Percentiles rank a stretch among this genome's conserved stretches.
Evolutionary conservation across 2,888 invertebrate species (phyloP).

Genomic region (Hartigia nigra): DNA sequence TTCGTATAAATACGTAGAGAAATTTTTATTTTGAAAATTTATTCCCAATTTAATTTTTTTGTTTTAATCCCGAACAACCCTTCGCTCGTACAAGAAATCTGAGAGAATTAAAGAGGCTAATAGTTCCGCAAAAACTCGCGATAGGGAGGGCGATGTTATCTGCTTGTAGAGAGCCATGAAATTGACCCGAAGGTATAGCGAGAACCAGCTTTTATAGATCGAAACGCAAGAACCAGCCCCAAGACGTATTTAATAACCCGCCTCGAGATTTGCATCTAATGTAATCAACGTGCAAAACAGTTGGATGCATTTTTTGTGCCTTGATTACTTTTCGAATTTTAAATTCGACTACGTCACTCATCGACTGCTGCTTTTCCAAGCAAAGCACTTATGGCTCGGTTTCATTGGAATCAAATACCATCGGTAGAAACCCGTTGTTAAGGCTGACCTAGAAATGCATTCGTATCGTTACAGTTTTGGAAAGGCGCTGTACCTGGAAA

Average conservation of each 20-base stretch:
- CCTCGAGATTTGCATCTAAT: background rate
- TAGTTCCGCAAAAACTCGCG: background rate
- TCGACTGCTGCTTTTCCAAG: background rate
- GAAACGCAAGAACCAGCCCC: background rate
- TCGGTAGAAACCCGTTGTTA: background rate
- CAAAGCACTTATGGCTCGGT: background rate
- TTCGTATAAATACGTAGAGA: background rate
- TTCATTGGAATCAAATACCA: background rate
- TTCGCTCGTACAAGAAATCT: background rate
- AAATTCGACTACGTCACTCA: background rate
- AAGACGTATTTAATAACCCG: background rate
- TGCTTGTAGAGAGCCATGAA: background rate
- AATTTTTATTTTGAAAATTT: background rate
- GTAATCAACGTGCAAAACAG: background rate
- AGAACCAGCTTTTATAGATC: background rate
- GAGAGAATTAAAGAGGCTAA: background rate
- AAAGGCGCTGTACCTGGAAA: conserved; percentile 84
- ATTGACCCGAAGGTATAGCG: background rate
- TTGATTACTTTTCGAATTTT: background rate
- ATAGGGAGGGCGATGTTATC: background rate
- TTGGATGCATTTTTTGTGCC: background rate
- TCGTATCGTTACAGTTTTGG: conserved; percentile 61
- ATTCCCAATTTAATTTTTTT: too few species aligned
- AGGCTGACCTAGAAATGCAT: background rate
- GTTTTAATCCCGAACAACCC: background rate